A percentile compares a stretch with the other conserved stretches of the same genome.
These are phyloP conservation scores for Panagrolaimus sp. DNA, from an alignment of 1,140 invertebrate species.

Conservation along the genomic window DNA sequence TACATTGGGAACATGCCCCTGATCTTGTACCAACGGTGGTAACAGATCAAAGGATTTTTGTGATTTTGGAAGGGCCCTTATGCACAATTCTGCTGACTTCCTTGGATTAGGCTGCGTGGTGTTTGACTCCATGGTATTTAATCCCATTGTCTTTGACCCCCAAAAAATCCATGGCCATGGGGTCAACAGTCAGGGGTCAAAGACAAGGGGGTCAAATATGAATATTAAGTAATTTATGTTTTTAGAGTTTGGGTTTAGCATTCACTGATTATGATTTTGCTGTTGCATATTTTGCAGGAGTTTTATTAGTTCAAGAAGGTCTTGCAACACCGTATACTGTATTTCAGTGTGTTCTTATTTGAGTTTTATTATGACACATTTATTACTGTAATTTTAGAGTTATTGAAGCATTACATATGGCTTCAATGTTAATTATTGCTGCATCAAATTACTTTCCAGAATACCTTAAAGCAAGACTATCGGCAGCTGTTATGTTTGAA, in stretches of 20 bases:
- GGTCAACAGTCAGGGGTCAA: background rate
- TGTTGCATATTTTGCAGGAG: constrained; percentile 8
- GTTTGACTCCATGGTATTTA: background rate
- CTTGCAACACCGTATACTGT: constrained; percentile 7
- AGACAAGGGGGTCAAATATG: background rate
- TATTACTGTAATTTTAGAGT: constrained; percentile 10
- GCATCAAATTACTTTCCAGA: constrained; percentile 4
- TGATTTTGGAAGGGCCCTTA: too few relatives aligned
- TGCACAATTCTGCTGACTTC: too few relatives aligned
- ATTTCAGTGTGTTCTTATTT: background rate
- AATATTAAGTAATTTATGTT: background rate
- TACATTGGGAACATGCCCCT: too few relatives aligned
- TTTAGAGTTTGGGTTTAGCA: background rate
- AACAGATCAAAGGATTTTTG: too few relatives aligned
- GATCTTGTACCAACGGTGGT: too few relatives aligned
- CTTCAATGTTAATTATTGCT: background rate
- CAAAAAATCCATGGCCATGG: background rate
- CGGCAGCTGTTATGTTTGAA: constrained; percentile 12
- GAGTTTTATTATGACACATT: background rate
- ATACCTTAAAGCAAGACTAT: constrained; percentile 15
- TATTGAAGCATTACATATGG: constrained; percentile 12
- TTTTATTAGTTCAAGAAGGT: background rate
- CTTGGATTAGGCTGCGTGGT: too few relatives aligned
- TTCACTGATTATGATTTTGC: constrained; percentile 11
- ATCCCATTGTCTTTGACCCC: background rate